A percentile compares a stretch with the other conserved stretches of the same genome.
Evolutionary conservation across 1,140 invertebrate species (phyloP).

Genomic region (Atta colombica): DNA sequence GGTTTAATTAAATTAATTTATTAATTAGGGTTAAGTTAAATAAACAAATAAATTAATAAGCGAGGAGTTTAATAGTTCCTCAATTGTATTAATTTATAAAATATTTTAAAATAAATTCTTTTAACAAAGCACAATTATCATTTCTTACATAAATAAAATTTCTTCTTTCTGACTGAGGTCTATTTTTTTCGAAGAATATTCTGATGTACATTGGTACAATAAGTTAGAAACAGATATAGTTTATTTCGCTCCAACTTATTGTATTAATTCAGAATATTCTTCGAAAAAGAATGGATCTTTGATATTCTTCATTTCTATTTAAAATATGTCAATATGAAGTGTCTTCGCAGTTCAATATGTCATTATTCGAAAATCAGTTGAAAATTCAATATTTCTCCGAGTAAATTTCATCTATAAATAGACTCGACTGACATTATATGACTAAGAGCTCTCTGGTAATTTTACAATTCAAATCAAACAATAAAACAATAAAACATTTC

Average conservation of each 20-base stretch:
- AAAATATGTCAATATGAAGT: background rate
- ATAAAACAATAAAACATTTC: background rate
- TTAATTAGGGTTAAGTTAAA: no score
- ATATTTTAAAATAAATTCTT: background rate
- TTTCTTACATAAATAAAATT: background rate
- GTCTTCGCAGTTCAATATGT: background rate
- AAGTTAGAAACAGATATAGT: no score
- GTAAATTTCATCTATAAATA: conserved; percentile 3
- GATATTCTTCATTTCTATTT: conserved; percentile 2
- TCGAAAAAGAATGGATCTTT: background rate
- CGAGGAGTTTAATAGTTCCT: no score
- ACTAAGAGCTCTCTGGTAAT: background rate
- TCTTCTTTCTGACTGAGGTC: background rate
- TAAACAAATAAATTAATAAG: no score
- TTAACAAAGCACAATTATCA: background rate
- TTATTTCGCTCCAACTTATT: no score
- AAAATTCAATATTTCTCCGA: background rate
- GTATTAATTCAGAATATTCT: no score
- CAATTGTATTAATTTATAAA: background rate
- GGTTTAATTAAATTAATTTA: no score
- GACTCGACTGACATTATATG: background rate
- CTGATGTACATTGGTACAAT: no score
- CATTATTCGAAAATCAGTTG: background rate
- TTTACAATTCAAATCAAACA: background rate
- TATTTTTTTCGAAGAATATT: no score